Evolutionary conservation across 2,113 vertebrate genomes (phyloP), one percentile per base, ranked within the genome.

Genomic region (Myodes glareolus): DNA sequence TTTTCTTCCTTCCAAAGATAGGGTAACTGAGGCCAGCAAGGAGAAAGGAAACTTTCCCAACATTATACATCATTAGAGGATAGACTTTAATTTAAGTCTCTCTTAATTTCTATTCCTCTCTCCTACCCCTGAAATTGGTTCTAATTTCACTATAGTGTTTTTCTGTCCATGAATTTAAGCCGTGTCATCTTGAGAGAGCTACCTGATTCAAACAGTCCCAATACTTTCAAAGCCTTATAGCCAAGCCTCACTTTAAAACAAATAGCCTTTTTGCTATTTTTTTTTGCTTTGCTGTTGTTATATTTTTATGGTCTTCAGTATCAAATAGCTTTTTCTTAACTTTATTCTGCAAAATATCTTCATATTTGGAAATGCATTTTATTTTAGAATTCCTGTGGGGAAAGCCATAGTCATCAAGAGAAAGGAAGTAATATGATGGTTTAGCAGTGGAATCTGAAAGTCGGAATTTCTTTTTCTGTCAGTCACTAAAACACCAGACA

Each of bases 351-450:
- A 95, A 95, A 93, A 17, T 7, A 75, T 96, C 11, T 95, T 93
- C 95, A 52, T 21, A 75, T 19, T 90, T 21, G 42, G 61, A 96
- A 27, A 10, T 58, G 5, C 29, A 81, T 73, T 86, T 95, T 85
- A 88, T 95, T 94, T 94, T 92, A 92, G 50, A 90, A 93, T 87
- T 86, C 21, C 27, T 94, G 10, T 65, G n/a, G 76, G 45, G 45
- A 96, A 17, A 2, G 19, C 21, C 39, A 55, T 90, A 89, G 78
- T 90, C 63, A 82, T 31, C 16, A 82, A 94, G 4, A 29, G 61
- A 17, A 86, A 88, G 19, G 12, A 94, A 94, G 4, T 52, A 12
- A 5, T 87, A 88, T 84, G 29, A 25, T 85, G 52, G 12, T 85
- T 96, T 87, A 93, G 94, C 14, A 88, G 23, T n/a, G 23, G 29